A percentile compares a stretch with the other conserved stretches of the same genome.
Evolutionary conservation across 1,140 invertebrate genomes (phyloP).

Genomic region (Globodera ellingtonae): DNA sequence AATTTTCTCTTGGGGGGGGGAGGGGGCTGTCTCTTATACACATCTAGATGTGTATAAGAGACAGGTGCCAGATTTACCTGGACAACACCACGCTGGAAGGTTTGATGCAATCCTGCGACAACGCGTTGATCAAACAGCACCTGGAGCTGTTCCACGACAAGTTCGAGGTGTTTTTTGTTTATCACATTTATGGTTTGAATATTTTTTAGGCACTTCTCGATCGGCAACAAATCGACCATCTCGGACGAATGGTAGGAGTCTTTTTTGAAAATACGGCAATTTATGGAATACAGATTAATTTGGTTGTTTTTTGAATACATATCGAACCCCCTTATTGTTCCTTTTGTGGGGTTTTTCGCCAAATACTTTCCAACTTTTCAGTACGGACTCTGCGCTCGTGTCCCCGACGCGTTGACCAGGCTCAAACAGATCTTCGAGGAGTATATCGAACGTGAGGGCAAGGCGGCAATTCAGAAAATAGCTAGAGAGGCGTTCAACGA

Average conservation of each 20-base stretch:
- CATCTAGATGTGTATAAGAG: no score
- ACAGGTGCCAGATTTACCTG: conserved; percentile 89
- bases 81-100: conserved; percentile 85
- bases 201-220: conserved; percentile 72
- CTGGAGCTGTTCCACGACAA: conserved; percentile 93
- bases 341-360: no score
- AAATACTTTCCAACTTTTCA: not conserved
- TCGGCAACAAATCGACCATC: conserved; percentile 89
- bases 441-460: conserved; percentile 90
- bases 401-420: conserved; percentile 87
- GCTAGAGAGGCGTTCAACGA: conserved; percentile 73
- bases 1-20: no score
- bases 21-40: no score
- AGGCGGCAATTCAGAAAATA: conserved; percentile 86
- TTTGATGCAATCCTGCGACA: conserved; percentile 86
- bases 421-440: conserved; percentile 83
- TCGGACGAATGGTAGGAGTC: conserved; percentile 79
- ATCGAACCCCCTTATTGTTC: no score
- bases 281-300: no score
- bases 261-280: no score
- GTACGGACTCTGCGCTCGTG: conserved; percentile 86
- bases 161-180: conserved; percentile 77
- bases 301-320: no score
- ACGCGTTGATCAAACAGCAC: conserved; percentile 94
- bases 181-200: conserved; percentile 12